Base-by-base conservation (phyloP, 2,797 vertebrate genomes). In the Ispidina lecontei region DNA sequence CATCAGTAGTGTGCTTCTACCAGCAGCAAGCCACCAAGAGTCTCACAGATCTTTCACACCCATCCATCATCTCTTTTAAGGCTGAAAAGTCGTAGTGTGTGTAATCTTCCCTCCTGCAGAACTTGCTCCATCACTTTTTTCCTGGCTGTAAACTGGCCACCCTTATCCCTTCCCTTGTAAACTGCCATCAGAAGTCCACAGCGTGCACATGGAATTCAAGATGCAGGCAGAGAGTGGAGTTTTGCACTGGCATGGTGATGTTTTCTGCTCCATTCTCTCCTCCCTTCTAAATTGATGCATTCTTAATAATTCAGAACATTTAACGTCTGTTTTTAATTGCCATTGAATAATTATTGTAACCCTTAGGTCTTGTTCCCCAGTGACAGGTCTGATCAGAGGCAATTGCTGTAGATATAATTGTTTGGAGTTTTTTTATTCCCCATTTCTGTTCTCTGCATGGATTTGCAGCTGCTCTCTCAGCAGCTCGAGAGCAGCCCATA, bases 101-200 rank as follows among this genome's bases (percentile, higher is more conserved):
- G 18, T 5, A 43, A 55, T 37, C 21, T 29, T 81, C 71, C 14
- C 23, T 86, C 26, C 31, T 78, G 14, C 21, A 85, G 60, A 56
- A 67, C 13, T 18, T 41, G 22, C 12, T 75, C 29, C 13, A 3
- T 46, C 8, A 20, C 26, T 86, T 86, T 49, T 26, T 80, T 69
- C n/a, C 2, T 55, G 46, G 20, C 51, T 81, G 25, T 25, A 58
- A 74, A 62, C 7, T 1, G 0, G 8, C 17, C 59, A 25, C 20
- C 20, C 17, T 52, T 51, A 16, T 44, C 17, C 14, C 25, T 68
- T 83, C 5, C 26, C 31, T 13, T 19, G 3, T 51, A 25, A 41
- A 51, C 43, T 64, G 39, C 47, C 23, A 9, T 31, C 23, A 8
- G 59, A n/a, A 84, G 12, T 7, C 8, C 25, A 43, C 0, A 0